Evolutionary conservation across 2,797 vertebrate species (phyloP), one percentile per base, ranked within the genome.

Genomic region (Myotis findleyi): DNA sequence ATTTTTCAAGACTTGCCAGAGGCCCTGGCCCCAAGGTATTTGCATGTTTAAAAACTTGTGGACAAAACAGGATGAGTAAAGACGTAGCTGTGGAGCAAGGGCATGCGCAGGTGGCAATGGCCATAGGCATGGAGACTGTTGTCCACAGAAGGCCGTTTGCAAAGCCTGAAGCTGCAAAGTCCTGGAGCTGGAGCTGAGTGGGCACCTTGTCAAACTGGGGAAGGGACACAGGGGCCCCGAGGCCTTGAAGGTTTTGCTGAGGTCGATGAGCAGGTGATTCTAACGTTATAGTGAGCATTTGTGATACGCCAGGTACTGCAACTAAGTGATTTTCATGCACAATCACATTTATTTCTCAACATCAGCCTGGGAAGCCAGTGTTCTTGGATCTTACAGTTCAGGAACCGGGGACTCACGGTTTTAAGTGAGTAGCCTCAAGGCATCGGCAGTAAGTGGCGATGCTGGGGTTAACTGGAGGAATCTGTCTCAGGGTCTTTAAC

Each of bases 121-220:
- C n/a, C 30, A 9, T 18, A n/a, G 79, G 69, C 30, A 0, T 1
- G 11, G 38, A 68, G 0, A 6, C 9, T 27, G 16, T 1, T 13
- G 12, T 2, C 36, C 7, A 5, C 51, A 5, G 25, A 64, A 17
- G 44, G 72, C 66, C 11, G 51, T 18, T 14, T 11, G n/a, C 66
- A 69, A 80, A 47, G 71, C 75, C 30, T 3, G 27, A 68, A n/a
- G 73, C 38, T 82, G 41, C 44, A 7, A 41, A 30, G 41, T 18
- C n/a, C 33, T 7, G 8, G 30, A 59, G 16, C 12, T 93, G 88
- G 71, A 4, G 3, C 6, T 6, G 12, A 5, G 1, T 4, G 27
- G 1, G n/a, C 36, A 57, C 38, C 68, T 49, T 62, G 69, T 69
- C 49, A 62, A 82, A 53, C 3, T 13, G 21, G 51, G 55, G 44